Conservation (phyloP, 2,888 invertebrate genomes). For the Entomobrya proxima region DNA sequence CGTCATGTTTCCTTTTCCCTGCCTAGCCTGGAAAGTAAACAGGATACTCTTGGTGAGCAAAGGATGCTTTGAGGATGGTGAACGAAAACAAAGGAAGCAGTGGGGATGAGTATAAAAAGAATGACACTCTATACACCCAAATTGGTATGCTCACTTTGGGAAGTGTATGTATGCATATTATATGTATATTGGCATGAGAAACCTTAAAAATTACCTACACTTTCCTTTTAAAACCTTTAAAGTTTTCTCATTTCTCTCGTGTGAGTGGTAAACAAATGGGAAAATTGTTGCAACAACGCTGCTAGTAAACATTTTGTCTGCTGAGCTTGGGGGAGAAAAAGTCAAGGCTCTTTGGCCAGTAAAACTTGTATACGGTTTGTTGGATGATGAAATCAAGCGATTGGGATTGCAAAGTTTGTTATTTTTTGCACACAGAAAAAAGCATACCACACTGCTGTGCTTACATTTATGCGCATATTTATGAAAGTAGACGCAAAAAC, state of each 20-base stretch:
- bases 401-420: constrained; percentile 24
- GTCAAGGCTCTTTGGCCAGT: constrained; percentile 6
- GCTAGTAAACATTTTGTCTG: not conserved
- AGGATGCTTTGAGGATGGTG: not conserved
- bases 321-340: not conserved
- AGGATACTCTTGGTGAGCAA: not conserved
- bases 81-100: not conserved
- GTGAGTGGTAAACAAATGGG: not conserved
- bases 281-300: not conserved
- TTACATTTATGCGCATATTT: not conserved
- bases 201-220: not conserved
- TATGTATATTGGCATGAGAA: not conserved
- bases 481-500: not conserved
- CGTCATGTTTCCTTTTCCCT: not conserved
- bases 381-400: constrained; percentile 52
- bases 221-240: constrained; percentile 16
- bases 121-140: not conserved
- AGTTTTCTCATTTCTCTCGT: no score
- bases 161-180: not conserved
- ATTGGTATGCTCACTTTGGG: not conserved
- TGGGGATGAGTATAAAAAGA: not conserved
- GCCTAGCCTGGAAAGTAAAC: not conserved
- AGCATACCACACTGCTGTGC: not conserved
- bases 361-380: not conserved
- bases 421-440: not conserved